Evolutionary conservation across 2,113 vertebrate species (phyloP), one percentile per base, ranked within the genome.

Genomic region (Daboia siamensis): DNA sequence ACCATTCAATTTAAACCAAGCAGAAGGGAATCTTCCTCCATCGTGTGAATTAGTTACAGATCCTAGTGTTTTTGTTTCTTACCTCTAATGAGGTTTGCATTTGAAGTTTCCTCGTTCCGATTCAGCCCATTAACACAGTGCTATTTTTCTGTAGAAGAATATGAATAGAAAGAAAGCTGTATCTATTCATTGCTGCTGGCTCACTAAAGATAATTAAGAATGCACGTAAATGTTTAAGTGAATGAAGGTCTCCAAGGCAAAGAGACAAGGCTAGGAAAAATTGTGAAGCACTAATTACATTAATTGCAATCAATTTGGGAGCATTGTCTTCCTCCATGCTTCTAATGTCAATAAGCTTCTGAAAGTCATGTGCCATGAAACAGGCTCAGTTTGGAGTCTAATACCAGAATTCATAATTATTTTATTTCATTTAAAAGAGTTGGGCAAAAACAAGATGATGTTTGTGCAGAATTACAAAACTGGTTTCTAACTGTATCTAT

Each of bases 191-290:
- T 92, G 90, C 33, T 21, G 33, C 91, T 90, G 89, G 90, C 87
- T 95, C 61, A 15, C n/a, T 90, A 93, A 87, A 95, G 39, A 15
- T 93, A 95, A 95, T 94, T 93, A 95, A 94, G 84, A 91, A 93
- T 84, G 87, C 89, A 90, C 92, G 54, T 74, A 94, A 80, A 29
- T 90, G 56, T 94, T 94, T 94, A 87, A 69, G 93, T 80, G 7
- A 94, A 95, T 89, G 39, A 93, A 92, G 52, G 69, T 94, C 95
- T 97, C 13, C 0, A 94, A 96, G 89, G 56, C 86, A 95, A 69
- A 93, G 48, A 0, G 1, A 64, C 86, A 48, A 21, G 59, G 61
- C 92, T 88, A 93, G 92, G 84, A 92, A 95, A 95, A 94, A 87
- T 39, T 92, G 69, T 57, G 64, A 94, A 89, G 87, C 55, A 59